These are phyloP conservation scores for Melanostoma scalare DNA, from an alignment of 2,888 invertebrate species.

Conservation along the genomic window DNA sequence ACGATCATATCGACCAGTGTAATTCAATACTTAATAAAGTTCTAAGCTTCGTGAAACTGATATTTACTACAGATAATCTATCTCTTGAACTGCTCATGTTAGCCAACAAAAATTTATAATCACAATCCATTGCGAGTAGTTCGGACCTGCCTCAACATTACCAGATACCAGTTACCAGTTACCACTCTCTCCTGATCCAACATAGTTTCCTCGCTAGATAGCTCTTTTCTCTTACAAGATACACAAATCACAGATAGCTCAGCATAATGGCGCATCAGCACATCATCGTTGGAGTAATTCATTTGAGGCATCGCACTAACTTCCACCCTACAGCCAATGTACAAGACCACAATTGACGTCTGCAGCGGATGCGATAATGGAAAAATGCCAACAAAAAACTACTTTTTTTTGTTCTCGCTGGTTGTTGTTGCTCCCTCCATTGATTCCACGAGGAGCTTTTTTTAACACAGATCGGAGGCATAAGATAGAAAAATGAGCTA, in stretches of 20 bases:
- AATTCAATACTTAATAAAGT: too few species aligned
- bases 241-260: conserved; percentile 10
- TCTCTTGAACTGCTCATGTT: too few species aligned
- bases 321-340: conserved; percentile 30
- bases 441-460: conserved; percentile 28
- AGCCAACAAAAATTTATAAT: conserved; percentile 5
- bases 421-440: conserved; percentile 27
- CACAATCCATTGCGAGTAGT: conserved; percentile 32
- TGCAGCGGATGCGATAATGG: conserved; percentile 68
- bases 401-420: conserved; percentile 16
- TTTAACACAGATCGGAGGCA: conserved; percentile 44
- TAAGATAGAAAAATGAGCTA: conserved; percentile 46
- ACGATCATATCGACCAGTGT: too few species aligned
- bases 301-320: conserved; percentile 47
- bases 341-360: conserved; percentile 13
- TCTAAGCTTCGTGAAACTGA: too few species aligned
- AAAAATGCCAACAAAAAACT: conserved; percentile 55
- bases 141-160: conserved; percentile 44
- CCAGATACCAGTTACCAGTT: not conserved
- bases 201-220: not conserved
- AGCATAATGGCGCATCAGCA: conserved; percentile 46
- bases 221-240: conserved; percentile 7
- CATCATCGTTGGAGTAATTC: conserved; percentile 56
- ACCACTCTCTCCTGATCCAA: conserved; percentile 19
- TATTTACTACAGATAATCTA: too few species aligned